Base-by-base conservation (phyloP, 2,888 invertebrate species). In the Pollenia labialis region DNA sequence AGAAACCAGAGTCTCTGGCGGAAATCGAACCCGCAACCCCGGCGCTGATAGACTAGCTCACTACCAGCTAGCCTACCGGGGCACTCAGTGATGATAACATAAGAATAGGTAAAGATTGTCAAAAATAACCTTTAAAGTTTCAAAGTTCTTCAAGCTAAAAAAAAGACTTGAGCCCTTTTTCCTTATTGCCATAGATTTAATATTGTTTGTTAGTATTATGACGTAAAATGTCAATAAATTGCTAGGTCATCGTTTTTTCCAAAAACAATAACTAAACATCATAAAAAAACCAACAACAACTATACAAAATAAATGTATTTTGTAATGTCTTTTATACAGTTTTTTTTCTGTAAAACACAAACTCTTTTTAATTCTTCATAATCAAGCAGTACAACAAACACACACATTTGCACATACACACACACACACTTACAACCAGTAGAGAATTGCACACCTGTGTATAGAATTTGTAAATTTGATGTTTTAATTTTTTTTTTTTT, bases 171-270 rank as follows among this genome's bases (percentile, higher is more conserved):
- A 32, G 32, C 6, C 4, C 4, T 32, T 32, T 32, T 32, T 32
- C 32, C 6, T 32, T 32, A 32, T 18, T 54, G 16, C 10, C 18
- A 54, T 8, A 54, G 16, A 18, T 54, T 54, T 54, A 54, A 54
- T 18, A 54, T 18, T 54, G 18, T 54, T 54, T 10, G 54, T 23
- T 56, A 11, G 8, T 58, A 58, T 42, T 23, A 16, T 14, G 72
- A 58, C 42, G 6, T 12, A 58, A 72, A 77, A 58, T 79, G 46
- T 48, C 48, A 79, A 69, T 68, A 50, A 48, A 40, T 79, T 77
- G 66, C 44, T 52, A 75, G 66, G 52, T 76, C 54, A 76, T 76
- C 44, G 46, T 42, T 23, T 58, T 32, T 56, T 64, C 9, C 2
- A 69, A 69, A 42, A 1, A 42, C 16, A 69, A 52, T 54, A 16